Evolutionary conservation across 2,797 vertebrate species (phyloP).

Genomic region (Propithecus deckenii): DNA sequence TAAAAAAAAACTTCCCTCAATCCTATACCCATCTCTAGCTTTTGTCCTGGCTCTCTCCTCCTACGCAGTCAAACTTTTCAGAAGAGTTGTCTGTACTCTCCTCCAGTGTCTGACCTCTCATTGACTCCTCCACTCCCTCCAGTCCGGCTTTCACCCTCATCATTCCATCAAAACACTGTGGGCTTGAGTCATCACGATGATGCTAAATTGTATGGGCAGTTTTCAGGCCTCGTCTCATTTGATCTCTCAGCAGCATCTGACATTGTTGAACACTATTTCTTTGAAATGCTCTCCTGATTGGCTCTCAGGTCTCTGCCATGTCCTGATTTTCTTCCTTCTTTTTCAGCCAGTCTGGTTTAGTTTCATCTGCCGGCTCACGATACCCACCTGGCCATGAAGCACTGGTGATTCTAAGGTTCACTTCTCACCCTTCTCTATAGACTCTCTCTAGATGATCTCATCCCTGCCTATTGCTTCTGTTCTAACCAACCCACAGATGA

Average conservation of each 20-base stretch:
- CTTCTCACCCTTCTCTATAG: not conserved
- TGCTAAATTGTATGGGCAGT: not conserved
- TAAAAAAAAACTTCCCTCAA: not conserved
- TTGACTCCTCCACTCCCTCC: not conserved
- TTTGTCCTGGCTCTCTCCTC: not conserved
- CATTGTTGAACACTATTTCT: not conserved
- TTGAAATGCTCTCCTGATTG: not conserved
- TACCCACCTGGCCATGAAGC: not conserved
- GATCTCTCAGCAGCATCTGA: not conserved
- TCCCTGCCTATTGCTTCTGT: not conserved
- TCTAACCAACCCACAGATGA: not conserved
- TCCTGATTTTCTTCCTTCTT: not conserved
- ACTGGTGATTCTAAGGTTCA: not conserved
- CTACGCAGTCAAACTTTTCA: not conserved
- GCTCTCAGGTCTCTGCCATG: not conserved
- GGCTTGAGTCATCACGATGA: not conserved
- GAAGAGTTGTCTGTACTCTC: not conserved
- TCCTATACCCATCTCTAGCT: not conserved
- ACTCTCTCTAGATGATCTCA: not conserved
- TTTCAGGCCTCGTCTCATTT: not conserved
- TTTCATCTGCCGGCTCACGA: not conserved
- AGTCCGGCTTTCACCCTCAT: not conserved
- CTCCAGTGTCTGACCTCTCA: not conserved
- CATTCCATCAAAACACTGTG: not conserved
- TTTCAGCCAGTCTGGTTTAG: not conserved